phyloP scores from a whole-genome alignment of 1,140 invertebrate species.

The Cyphomyrmex costatus region DNA sequence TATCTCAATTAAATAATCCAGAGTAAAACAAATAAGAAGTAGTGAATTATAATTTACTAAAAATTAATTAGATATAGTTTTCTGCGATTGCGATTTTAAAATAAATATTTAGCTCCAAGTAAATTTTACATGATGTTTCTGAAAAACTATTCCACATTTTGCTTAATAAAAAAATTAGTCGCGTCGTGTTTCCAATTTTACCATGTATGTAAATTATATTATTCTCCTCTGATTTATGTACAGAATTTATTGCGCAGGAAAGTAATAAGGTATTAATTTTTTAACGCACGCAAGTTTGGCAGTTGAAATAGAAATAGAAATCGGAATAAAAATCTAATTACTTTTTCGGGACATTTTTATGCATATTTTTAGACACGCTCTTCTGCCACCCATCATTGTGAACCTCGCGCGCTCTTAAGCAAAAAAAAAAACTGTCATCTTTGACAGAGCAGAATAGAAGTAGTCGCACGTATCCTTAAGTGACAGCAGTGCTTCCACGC shows the following conservation, averaged over 20 bases:
- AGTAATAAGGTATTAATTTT: neutral
- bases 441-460: slow-evolving; percentile 73
- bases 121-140: neutral
- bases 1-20: neutral
- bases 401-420: slow-evolving; percentile 18
- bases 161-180: neutral
- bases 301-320: slow-evolving; percentile 21
- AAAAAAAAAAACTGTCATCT: slow-evolving; percentile 75
- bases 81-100: neutral
- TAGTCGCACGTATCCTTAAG: slow-evolving; percentile 78
- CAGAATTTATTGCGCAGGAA: neutral
- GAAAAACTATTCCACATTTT: neutral
- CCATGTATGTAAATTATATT: neutral
- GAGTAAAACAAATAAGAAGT: neutral
- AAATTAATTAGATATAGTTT: neutral
- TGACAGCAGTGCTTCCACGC: slow-evolving; percentile 78
- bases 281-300: neutral
- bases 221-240: neutral
- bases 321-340: slow-evolving; percentile 40
- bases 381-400: neutral
- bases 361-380: neutral
- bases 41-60: neutral
- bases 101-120: neutral
- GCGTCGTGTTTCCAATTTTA: neutral
- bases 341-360: neutral